Conservation (phyloP, 2,888 invertebrate genomes). For the Chymomyza fuscimana region DNA sequence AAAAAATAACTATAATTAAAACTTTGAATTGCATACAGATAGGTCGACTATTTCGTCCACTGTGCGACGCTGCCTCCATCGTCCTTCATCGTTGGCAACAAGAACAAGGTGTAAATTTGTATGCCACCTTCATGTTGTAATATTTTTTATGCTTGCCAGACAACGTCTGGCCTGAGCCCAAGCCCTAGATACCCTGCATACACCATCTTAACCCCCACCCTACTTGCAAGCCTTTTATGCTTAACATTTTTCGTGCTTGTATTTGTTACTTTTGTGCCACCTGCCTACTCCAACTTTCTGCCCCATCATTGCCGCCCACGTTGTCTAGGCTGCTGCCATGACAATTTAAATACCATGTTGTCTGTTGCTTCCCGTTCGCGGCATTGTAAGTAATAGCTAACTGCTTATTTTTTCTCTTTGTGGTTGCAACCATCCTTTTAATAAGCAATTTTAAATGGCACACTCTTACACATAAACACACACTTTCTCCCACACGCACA, state of each 20-base stretch:
- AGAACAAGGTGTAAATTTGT: conserved; percentile 67
- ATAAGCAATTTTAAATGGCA: conserved; percentile 31
- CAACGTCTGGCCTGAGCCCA: conserved; percentile 1
- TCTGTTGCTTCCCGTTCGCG: conserved; percentile 29
- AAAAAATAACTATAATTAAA: too few relatives aligned
- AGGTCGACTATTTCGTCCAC: too few relatives aligned
- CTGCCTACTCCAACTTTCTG: conserved; percentile 33
- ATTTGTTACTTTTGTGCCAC: conserved; percentile 6
- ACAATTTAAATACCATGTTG: conserved; percentile 70
- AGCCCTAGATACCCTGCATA: neutral
- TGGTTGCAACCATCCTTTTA: conserved; percentile 47
- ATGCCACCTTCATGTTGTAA: conserved; percentile 33
- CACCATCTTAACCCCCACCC: conserved; percentile 10
- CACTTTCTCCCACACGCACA: neutral
- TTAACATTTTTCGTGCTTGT: conserved; percentile 24
- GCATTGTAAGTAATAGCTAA: conserved; percentile 59
- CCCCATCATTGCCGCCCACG: neutral
- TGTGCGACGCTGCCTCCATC: neutral
- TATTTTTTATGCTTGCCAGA: conserved; percentile 46
- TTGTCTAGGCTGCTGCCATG: conserved; percentile 49
- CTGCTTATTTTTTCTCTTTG: conserved; percentile 47
- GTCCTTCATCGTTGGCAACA: conserved; percentile 1
- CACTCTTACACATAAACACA: neutral
- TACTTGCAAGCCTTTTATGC: conserved; percentile 50
- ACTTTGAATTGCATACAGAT: too few relatives aligned